Evolutionary conservation across 2,888 invertebrate species (phyloP), one percentile per base, ranked within the genome.

Genomic region (Luperina nickerlii): DNA sequence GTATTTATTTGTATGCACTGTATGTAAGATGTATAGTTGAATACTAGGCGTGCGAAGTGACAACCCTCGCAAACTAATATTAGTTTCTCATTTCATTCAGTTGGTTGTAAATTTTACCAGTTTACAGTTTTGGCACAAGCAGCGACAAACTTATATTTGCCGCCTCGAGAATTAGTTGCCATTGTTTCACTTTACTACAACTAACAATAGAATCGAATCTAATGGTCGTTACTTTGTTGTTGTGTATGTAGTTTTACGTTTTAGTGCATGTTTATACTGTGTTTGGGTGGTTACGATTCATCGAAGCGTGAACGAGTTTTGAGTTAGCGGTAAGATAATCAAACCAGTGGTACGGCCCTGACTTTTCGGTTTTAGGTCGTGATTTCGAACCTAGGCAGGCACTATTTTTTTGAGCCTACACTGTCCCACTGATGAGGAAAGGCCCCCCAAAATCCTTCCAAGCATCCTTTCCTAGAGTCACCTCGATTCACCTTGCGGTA

Each of bases 101-200:
- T 84, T 89, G 89, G 91, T 90, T 91, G 90, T 95, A 95, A 94
- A 95, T 93, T 94, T 91, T 90, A 90, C 86, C 88, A 91, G 92
- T 95, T 95, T 93, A 95, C 90, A 89, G 93, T 93, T 94, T 92
- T 94, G 94, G 94, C 93, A 93, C 92, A 91, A 88, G 84, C 90
- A 83, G 85, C 89, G 90, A 92, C 95, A 93, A 94, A 92, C 91
- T 93, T 92, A 91, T 90, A 90, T 93, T 94, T 93, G 90, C 92
- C 83, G 90, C 84, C 88, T 81, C 89, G 87, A 87, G 91, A 92
- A 91, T 92, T 90, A 91, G 91, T 89, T 85, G 84, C 78, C 89
- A 90, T 89, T 91, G 91, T 92, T 92, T 90, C 89, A 85, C 84
- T 89, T 89, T 89, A 90, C 82, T 88, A 73, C 81, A 54, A 66